phyloP scores from a whole-genome alignment of 2,113 vertebrate genomes.

The Phyllostomus hastatus region DNA sequence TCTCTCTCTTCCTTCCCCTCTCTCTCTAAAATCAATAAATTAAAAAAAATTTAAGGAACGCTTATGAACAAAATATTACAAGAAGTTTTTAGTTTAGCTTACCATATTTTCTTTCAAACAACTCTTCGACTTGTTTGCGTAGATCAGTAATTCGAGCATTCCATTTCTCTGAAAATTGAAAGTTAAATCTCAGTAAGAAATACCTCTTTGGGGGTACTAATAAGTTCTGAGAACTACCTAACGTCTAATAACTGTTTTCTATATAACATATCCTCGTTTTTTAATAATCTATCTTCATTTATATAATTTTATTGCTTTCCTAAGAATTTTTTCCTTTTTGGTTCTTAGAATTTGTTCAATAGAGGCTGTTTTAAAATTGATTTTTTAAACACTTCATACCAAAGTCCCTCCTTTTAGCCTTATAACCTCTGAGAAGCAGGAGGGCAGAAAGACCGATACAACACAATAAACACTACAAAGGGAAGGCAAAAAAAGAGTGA shows the following conservation, averaged over 20 bases:
- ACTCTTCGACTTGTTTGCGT: slow-evolving; percentile 84
- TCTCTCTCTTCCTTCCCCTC: no score
- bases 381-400: neutral
- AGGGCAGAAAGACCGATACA: neutral
- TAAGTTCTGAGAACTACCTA: neutral
- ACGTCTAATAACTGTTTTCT: neutral
- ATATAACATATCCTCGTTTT: neutral
- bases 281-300: neutral
- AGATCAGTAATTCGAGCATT: slow-evolving; percentile 83
- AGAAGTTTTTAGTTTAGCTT: slow-evolving; percentile 23
- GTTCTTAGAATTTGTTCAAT: neutral
- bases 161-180: slow-evolving; percentile 83
- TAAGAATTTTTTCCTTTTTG: neutral
- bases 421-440: neutral
- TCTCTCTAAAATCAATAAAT: no score
- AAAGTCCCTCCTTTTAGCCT: neutral
- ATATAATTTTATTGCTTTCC: neutral
- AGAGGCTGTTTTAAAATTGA: neutral
- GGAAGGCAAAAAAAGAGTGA: neutral
- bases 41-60: no score
- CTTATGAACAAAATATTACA: neutral
- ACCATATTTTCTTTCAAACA: slow-evolving; percentile 87
- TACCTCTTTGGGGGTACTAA: neutral
- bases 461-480: neutral
- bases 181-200: neutral